Evolutionary conservation across 2,113 vertebrate genomes (phyloP).

Genomic region (Eulemur rufifrons): DNA sequence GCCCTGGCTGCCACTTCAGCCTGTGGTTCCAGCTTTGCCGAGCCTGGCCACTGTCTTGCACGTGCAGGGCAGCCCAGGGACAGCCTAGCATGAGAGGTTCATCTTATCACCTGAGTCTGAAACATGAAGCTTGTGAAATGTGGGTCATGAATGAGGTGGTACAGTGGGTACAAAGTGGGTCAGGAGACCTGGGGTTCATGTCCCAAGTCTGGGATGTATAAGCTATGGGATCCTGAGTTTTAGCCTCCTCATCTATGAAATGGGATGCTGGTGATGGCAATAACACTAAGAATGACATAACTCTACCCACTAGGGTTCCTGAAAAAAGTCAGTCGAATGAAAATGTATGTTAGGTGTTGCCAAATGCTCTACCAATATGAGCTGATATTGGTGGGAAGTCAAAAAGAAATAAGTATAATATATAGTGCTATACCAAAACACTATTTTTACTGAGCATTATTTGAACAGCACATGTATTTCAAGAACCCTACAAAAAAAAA

Average conservation of each 20-base stretch:
- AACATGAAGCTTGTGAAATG: not conserved
- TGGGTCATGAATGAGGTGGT: not conserved
- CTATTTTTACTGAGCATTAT: not conserved
- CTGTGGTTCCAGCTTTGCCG: not conserved
- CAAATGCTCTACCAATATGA: not conserved
- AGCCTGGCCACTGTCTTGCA: not conserved
- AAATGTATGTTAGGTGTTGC: not conserved
- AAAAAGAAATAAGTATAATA: not conserved
- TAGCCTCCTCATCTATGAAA: not conserved
- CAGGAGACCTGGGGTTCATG: not conserved
- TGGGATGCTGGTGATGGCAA: not conserved
- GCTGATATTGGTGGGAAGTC: not conserved
- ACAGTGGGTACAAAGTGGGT: not conserved
- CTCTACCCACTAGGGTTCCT: not conserved
- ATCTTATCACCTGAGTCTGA: not conserved
- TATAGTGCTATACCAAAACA: not conserved
- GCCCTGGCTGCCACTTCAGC: not conserved
- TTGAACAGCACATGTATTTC: constrained; percentile 26
- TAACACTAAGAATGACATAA: not conserved
- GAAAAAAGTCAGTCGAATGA: not conserved
- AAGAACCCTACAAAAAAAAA: not conserved
- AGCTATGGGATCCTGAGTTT: not conserved
- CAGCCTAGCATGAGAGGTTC: not conserved
- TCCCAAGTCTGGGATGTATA: not conserved
- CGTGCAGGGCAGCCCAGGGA: not conserved